phyloP scores from a whole-genome alignment of 2,113 vertebrate species.

The Nothoprocta pentlandii region DNA sequence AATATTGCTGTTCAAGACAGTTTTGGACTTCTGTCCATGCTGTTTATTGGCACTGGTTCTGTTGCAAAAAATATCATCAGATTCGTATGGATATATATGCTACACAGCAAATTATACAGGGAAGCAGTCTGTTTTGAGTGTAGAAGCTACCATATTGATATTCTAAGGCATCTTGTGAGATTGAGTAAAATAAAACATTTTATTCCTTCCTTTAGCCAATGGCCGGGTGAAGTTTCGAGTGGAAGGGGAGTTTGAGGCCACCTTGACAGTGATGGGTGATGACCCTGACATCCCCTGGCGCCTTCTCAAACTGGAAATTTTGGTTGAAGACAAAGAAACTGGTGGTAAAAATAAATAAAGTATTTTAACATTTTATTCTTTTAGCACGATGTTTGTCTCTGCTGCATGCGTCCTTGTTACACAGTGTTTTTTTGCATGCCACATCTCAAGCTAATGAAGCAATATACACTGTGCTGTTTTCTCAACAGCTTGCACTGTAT shows the following conservation, averaged over 20 bases:
- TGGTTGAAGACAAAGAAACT: slow-evolving; percentile 98
- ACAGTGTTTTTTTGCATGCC: background rate
- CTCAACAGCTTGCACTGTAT: background rate
- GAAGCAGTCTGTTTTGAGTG: background rate
- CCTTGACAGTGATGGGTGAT: slow-evolving; percentile 98
- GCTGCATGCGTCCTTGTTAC: background rate
- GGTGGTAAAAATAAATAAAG: slow-evolving; percentile 84
- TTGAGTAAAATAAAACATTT: background rate
- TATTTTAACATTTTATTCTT: background rate
- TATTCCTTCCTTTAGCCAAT: slow-evolving; percentile 83
- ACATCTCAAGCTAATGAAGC: background rate
- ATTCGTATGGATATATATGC: background rate
- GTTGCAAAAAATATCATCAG: background rate
- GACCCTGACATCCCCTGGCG: slow-evolving; percentile 98
- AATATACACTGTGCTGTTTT: background rate
- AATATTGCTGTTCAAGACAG: background rate
- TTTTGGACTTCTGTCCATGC: background rate
- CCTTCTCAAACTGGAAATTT: slow-evolving; percentile 95
- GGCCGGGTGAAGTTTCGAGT: slow-evolving; percentile 97
- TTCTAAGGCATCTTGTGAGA: background rate
- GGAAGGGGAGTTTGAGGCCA: slow-evolving; percentile 98
- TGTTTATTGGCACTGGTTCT: background rate
- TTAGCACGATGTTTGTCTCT: background rate
- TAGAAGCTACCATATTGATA: background rate
- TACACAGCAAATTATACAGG: background rate